Evolutionary conservation across 2,113 vertebrate genomes (phyloP), one percentile per base, ranked within the genome.

Genomic region (Myotis lucifugus): DNA sequence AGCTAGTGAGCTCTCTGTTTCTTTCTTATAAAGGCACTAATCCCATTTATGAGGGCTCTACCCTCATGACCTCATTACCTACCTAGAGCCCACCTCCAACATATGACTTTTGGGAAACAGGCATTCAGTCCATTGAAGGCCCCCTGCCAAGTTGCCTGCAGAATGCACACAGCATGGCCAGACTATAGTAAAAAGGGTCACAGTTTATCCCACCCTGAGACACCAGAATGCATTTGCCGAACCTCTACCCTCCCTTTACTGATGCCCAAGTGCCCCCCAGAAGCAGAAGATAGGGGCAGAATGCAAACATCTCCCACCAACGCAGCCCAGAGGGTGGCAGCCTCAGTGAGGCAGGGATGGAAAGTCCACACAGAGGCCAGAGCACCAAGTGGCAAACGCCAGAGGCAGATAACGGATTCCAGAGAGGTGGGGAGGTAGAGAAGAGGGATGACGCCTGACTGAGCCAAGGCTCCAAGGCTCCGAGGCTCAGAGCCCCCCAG

Each of bases 261-360:
- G 64, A 70, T 46, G 74, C 15, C 27, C 50, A 72, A 77, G 40
- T 8, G 37, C 10, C 50, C 40, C 40, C 6, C 40, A 66, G 37
- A 85, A 64, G 56, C 52, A 85, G 37, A 90, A 1, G n/a, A 46
- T 29, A 83, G 15, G 9, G 8, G 14, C 29, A 72, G 40, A 46
- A 54, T 32, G 21, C 34, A 83, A 67, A 67, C 29, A 79, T 8
- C 37, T 84, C 84, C 32, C 15, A n/a, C 12, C 25, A 25, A 9
- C 0, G 0, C 12, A 21, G 84, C 27, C n/a, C 1, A 12, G 25
- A 25, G 11, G 23, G 11, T 18, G 14, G 32, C 17, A 76, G 25
- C n/a, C 67, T 21, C 19, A 10, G 29, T 14, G 27, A 95, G 19
- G 50, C 8, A 17, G 21, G 10, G 11, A 85, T 61, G 14, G n/a